These are phyloP conservation scores for Ornithoptera priamus DNA, from an alignment of 2,888 invertebrate species.

Conservation along the genomic window DNA sequence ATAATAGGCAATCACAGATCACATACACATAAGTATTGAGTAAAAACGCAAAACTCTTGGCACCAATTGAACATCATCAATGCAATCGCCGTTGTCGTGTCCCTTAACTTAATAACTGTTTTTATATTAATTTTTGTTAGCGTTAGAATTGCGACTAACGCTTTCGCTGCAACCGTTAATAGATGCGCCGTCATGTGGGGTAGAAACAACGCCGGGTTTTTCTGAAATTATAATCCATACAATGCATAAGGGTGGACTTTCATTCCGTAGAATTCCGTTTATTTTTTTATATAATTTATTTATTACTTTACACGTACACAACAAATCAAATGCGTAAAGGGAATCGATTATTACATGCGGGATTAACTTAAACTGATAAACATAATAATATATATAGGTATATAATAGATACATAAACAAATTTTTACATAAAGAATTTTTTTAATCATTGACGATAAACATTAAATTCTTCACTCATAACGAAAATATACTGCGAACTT, in stretches of 20 bases:
- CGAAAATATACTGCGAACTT: no score
- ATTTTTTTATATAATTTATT: no score
- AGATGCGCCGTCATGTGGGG: slow-evolving; percentile 59
- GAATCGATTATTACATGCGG: no score
- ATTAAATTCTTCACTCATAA: no score
- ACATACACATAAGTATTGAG: slow-evolving; percentile 58
- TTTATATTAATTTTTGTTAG: slow-evolving; percentile 45
- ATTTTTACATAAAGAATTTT: no score
- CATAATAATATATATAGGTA: no score
- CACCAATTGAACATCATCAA: slow-evolving; percentile 63
- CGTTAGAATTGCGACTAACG: slow-evolving; percentile 44
- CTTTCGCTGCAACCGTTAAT: slow-evolving; percentile 47
- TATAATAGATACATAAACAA: no score
- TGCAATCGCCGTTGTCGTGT: slow-evolving; percentile 47
- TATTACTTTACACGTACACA: no score
- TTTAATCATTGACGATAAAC: no score
- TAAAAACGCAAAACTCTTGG: slow-evolving; percentile 68
- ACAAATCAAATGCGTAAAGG: no score
- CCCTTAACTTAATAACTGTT: slow-evolving; percentile 40
- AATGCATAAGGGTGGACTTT: not conserved
- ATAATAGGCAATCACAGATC: slow-evolving; percentile 48
- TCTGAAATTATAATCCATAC: slow-evolving; percentile 45
- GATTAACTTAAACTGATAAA: no score
- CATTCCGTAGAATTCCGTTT: no score
- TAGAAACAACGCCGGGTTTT: slow-evolving; percentile 62